Base-by-base conservation (phyloP, 2,797 vertebrate species). In the Borostomias antarcticus region DNA sequence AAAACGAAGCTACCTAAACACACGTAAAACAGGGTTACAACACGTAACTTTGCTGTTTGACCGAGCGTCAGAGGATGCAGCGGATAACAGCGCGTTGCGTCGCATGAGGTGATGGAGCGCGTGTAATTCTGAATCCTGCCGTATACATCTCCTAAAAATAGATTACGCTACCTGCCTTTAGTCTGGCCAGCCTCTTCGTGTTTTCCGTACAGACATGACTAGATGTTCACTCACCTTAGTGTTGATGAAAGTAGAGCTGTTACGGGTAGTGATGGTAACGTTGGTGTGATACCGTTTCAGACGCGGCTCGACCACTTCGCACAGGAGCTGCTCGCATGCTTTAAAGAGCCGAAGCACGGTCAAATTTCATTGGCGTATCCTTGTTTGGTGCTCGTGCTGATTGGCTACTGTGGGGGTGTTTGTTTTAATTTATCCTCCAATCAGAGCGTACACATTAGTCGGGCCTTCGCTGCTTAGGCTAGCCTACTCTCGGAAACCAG, bases 391-490 rank as follows among this genome's bases (percentile, higher is more conserved):
- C 40, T 26, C 9, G 21, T 51, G 33, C 11, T 62, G 64, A 83
- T 76, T 82, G 74, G 83, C 32, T 70, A 45, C 7, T 19, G 56
- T 6, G 66, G n/a, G 58, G 75, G 71, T 33, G 73, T 64, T 25
- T 40, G 45, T 37, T 48, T 13, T 15, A 15, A 25, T 30, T 19
- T 33, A 4, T 47, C 51, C 4, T 45, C 77, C 76, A 82, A 85
- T 80, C 11, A 50, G 4, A 29, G 5, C 3, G 5, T 40, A 2
- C 1, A 1, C 30, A 52, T 61, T 43, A 40, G 80, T 37, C 81
- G 73, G 53, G 83, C 81, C 81, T 68, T 80, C 66, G 58, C 43
- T 2, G 23, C n/a, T n/a, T n/a, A n/a, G n/a, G n/a, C n/a, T n/a
- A n/a, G n/a, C n/a, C n/a, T n/a, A n/a, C n/a, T n/a, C n/a, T n/a